Base-by-base conservation (phyloP, 1,140 invertebrate species). In the Drosophila novamexicana region DNA sequence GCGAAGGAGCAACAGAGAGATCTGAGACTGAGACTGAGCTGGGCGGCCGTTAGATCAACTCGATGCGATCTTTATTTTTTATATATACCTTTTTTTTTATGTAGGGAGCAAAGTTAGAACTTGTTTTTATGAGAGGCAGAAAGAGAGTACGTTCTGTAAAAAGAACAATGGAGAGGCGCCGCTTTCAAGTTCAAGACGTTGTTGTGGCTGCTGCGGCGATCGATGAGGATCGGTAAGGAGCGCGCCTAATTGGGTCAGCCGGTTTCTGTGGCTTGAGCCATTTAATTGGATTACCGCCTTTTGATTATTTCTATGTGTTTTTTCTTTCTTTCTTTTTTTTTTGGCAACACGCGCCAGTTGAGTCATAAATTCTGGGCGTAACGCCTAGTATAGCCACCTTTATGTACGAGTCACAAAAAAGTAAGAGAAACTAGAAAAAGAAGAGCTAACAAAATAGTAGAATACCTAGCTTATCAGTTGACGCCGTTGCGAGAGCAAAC, bases 231-330 rank as follows among this genome's bases (percentile, higher is more conserved):
- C 61, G 72, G 63, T 65, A 62, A 82, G 72, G 64, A 79, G 84
- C 85, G 72, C 66, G 58, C 44, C 88, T 91, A 91, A 91, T 91
- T 91, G 88, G 88, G 88, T 91, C 84, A 89, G 75, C 80, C 63
- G 76, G 79, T 77, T 83, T 80, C 47, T 81, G 64, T 40, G 49
- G 70, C 45, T 52, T 57, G 77, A 75, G 75, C 75, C 84, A 78
- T 84, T 84, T 91, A 91, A 91, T 91, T 91, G 88, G 88, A 91
- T 91, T 91, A 88, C 88, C 88, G 88, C 88, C 88, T 91, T 88
- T 91, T 84, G 70, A 91, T 91, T 90, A 50, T 29, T 45, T 47
- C 67, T 6, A 52, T 40, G 37, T 22, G 40, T 40, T 32, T 32
- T 39, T 65, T 9, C 1, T 40, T 40, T 12, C 12, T 12, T 2